Percentiles rank a stretch among this genome's conserved stretches.
These are phyloP conservation scores for Mormoops blainvillei DNA, from an alignment of 2,113 vertebrate species.

Conservation along the genomic window DNA sequence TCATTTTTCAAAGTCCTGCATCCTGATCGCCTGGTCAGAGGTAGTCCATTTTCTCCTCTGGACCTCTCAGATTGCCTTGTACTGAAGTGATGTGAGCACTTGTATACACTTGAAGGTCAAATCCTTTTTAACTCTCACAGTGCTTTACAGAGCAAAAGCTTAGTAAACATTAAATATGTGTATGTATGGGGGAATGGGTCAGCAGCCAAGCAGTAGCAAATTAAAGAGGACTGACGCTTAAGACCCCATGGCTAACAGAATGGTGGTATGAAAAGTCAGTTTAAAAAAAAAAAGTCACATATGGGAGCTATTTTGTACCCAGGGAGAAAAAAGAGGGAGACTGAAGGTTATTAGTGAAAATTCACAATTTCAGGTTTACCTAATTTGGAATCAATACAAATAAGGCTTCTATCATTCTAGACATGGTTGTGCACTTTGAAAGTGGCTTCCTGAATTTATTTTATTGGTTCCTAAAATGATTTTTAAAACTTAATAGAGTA, in stretches of 20 bases:
- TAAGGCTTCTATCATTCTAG: neutral
- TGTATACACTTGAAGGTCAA: neutral
- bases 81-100: neutral
- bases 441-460: neutral
- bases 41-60: neutral
- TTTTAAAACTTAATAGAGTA: neutral
- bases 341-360: neutral
- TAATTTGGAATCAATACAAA: neutral
- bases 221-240: neutral
- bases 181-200: neutral
- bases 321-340: neutral
- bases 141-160: neutral
- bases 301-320: neutral
- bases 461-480: neutral
- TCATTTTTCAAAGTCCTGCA: constrained; percentile 16
- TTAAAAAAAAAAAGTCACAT: neutral
- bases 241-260: neutral
- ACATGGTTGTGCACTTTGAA: neutral
- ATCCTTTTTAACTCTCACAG: neutral
- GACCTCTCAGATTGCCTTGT: neutral
- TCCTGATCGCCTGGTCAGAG: neutral
- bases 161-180: neutral
- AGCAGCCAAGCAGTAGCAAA: neutral
- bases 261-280: neutral
- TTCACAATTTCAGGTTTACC: neutral